A percentile compares a stretch with the other conserved stretches of the same genome.
These are phyloP conservation scores for Didymodactylos carnosus DNA, from an alignment of 2,888 invertebrate species.

Conservation along the genomic window DNA sequence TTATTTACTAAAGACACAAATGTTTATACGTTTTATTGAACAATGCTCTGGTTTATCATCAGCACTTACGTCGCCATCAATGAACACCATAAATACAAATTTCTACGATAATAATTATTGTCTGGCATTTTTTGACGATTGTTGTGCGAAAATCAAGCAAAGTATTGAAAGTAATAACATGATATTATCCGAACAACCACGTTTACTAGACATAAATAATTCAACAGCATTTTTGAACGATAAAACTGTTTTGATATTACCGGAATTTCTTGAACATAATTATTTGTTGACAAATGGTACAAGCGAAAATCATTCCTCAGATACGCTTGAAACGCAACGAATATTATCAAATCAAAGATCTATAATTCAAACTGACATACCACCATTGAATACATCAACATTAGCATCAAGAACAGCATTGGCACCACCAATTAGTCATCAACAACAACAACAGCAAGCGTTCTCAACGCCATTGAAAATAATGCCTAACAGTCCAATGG, in stretches of 20 bases:
- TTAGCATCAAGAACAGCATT: too few relatives aligned
- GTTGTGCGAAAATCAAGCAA: neutral
- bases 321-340: neutral
- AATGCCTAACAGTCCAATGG: slow-evolving; percentile 52
- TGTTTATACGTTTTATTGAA: slow-evolving; percentile 93
- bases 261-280: neutral
- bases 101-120: slow-evolving; percentile 17
- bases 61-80: slow-evolving; percentile 52
- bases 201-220: neutral
- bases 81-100: slow-evolving; percentile 89
- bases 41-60: slow-evolving; percentile 84
- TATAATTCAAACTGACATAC: too few relatives aligned
- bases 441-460: neutral
- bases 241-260: neutral
- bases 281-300: neutral
- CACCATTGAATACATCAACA: too few relatives aligned
- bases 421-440: too few relatives aligned
- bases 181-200: neutral
- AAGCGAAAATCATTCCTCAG: too few relatives aligned
- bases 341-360: neutral
- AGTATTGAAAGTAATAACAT: neutral
- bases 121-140: slow-evolving; percentile 1
- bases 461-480: neutral
- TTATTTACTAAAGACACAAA: slow-evolving; percentile 72
- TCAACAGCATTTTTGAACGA: neutral